Evolutionary conservation across 1,140 invertebrate species (phyloP), one percentile per base, ranked within the genome.

Genomic region (Aphaenogaster ashmeadi): DNA sequence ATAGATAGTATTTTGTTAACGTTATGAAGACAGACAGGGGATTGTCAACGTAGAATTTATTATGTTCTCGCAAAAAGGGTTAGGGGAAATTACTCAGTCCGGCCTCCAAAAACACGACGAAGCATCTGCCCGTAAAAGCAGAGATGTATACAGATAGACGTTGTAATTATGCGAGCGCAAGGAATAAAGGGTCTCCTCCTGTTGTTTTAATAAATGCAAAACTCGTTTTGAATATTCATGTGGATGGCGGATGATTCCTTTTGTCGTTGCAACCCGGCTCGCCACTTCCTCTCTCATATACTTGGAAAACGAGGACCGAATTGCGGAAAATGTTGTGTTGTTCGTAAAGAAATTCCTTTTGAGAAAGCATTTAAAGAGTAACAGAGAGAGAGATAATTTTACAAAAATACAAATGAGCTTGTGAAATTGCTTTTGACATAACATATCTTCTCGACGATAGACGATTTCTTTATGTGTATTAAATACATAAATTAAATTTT

Each of bases 141-240:
- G 87, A 93, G 89, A 93, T 89, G 85, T 87, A 90, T 90, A 88
- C 90, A 87, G 90, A 93, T 92, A 92, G 90, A 94, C 89, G 85
- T 93, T 92, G 93, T 91, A 95, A 94, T 95, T 95, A 95, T 94
- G 89, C 92, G 89, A 92, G 69, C 88, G 69, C 88, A 90, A 90
- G 83, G 93, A 93, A 93, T 91, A 94, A 94, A 93, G 93, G 92
- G 92, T 92, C 88, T 93, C 83, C 88, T 88, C 88, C 91, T 94
- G 92, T 92, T 92, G 93, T 94, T 94, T 94, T 94, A 95, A 95
- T 95, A 94, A 95, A 95, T 95, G 94, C 94, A 94, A 95, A 95
- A 93, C 86, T 88, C 85, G 72, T 77, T 85, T 87, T 94, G 94
- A 95, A 95, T 95, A 95, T 94, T 95, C 94, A 95, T 94, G 87